Percentiles rank a stretch among this genome's conserved stretches.
Conservation (phyloP, 2,113 vertebrate genomes). For the Cyanistes caeruleus region DNA sequence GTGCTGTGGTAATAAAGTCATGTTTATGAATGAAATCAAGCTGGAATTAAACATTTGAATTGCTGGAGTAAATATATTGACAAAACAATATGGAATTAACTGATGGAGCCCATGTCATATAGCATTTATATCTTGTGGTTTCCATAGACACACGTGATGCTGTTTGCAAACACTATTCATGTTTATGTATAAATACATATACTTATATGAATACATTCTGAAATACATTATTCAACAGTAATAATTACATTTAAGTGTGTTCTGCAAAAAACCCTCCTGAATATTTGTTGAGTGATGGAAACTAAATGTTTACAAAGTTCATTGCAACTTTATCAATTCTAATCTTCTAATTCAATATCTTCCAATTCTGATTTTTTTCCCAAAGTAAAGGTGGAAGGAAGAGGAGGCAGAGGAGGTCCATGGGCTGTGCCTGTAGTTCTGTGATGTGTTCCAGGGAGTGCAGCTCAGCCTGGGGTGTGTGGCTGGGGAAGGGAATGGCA, state of each 20-base stretch:
- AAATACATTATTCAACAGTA: background rate
- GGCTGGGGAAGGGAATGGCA: background rate
- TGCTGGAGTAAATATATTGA: background rate
- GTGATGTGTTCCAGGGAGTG: fast-evolving
- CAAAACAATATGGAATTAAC: background rate
- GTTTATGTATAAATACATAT: too few relatives aligned
- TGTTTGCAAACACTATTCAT: background rate
- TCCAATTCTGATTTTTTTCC: background rate
- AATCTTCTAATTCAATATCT: background rate
- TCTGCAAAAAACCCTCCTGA: background rate
- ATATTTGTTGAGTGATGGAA: background rate
- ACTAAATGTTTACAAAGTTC: background rate
- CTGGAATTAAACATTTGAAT: background rate
- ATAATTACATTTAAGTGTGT: background rate
- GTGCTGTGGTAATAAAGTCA: background rate
- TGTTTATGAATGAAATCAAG: background rate
- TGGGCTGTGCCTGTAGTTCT: background rate
- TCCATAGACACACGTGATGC: background rate
- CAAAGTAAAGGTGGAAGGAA: background rate
- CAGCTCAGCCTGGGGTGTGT: background rate
- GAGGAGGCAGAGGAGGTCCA: background rate
- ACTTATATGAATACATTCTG: background rate
- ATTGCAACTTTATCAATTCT: background rate
- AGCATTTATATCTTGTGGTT: background rate
- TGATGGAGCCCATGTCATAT: background rate